Base-by-base conservation (phyloP, 2,888 invertebrate species). In the Nebria brevicollis region DNA sequence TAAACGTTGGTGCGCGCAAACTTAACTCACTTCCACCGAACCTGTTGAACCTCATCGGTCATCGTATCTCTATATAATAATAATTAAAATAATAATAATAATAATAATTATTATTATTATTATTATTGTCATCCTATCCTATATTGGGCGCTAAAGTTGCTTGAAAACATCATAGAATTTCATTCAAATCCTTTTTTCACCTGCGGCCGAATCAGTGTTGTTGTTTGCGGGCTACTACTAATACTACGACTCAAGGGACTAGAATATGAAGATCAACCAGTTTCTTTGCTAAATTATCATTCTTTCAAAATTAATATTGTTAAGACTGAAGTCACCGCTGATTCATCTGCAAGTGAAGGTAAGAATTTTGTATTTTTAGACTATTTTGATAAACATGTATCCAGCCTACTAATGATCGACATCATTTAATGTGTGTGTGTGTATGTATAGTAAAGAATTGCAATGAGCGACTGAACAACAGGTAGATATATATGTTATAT, bases 1-100 rank as follows among this genome's bases (percentile, higher is more conserved):
- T 76, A 76, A 76, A 76, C 76, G 66, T 73, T 65, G 34, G 66
- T 26, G 66, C 15, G 42, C 65, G 65, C 66, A 7, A 73, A 26
- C n/a, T 7, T 15, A 41, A 73, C 73, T 73, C 73, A 76, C 76
- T 76, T 76, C 34, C 66, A 76, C 26, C 66, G 65, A 76, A 76
- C 76, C 76, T 76, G 76, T 76, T 76, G 76, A 76, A 42, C 76
- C 66, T 26, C 25, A n/a, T 68, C 20, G 68, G 20, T 54, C 34
- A 42, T 41, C 72, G 72, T 25, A 34, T 25, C 41, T n/a, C 1
- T 70, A 25, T n/a, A 34, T 34, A 34, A 20, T 20, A 20, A 20
- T 20, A 20, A 20, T 20, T n/a, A 34, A 1, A 34, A 20, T 20
- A 20, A 20, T 20, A 20, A 20, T 20, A 20, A 20, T 20, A 20